Base-by-base conservation (phyloP, 2,113 vertebrate species). In the Catharus fuscescens region DNA sequence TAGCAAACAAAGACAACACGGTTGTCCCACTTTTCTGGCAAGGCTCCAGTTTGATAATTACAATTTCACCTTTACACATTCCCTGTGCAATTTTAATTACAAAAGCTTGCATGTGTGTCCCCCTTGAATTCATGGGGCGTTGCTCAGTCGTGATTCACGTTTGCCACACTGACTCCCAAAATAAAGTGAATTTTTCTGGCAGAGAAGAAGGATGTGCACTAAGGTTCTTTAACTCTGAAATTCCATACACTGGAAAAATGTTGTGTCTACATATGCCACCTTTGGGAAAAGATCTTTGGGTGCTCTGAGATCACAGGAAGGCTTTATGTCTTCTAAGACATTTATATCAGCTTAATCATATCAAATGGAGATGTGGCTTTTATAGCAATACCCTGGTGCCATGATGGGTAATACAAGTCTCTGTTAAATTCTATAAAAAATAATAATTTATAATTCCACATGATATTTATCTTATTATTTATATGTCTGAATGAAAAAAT, bases 41-140 rank as follows among this genome's bases (percentile, higher is more conserved):
- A 61, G 40, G 45, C 8, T 94, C 84, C 91, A 95, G 38, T 70
- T 38, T 92, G 38, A 57, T 95, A 95, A 95, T 90, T 94, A 59
- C 36, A 54, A 16, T 80, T 90, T 92, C 62, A 92, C 74, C 81
- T 94, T 82, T 87, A 12, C 15, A 14, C 21, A 6, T 52, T 94
- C 66, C 47, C 59, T 19, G 14, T 26, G 54, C 17, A 85, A 36
- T 73, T 94, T 91, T 86, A 88, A 82, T 90, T 90, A 54, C 62
- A 73, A 80, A 76, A 85, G 4, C 60, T 79, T 32, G 20, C 12
- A 18, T 6, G 4, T 15, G 29, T 38, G 32, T 79, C 80, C 21
- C 53, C 32, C 17, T 81, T 90, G 87, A 90, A 95, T 92, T 92
- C 62, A 50, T 14, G 10, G 54, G 44, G 12, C 0, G 0, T 76